phyloP scores from a whole-genome alignment of 1,140 invertebrate genomes.

The Pogonognathellus flavescens region DNA sequence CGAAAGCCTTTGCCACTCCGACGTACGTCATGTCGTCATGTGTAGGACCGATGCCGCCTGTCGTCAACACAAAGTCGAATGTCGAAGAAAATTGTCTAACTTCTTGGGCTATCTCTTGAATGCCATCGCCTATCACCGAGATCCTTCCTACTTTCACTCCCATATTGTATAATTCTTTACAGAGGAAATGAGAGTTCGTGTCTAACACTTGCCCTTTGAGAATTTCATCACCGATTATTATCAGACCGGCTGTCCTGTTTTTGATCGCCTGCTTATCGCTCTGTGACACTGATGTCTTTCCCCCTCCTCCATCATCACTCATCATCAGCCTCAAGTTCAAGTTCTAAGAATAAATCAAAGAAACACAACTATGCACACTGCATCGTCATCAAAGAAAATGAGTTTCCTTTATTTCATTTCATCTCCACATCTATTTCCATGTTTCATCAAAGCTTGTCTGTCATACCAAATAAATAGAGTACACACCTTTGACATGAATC shows the following conservation, averaged over 20 bases:
- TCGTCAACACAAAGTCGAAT: conserved; percentile 80
- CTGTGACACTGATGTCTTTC: background rate
- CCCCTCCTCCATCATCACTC: conserved; percentile 18
- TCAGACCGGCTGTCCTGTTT: conserved; percentile 70
- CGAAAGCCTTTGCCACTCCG: conserved; percentile 82
- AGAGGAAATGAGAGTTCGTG: conserved; percentile 81
- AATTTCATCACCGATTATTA: conserved; percentile 88
- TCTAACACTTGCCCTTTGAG: conserved; percentile 84
- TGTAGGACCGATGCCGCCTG: conserved; percentile 86
- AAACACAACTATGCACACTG: background rate
- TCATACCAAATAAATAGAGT: too few species aligned
- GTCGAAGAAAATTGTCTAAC: conserved; percentile 76
- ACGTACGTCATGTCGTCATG: conserved; percentile 89
- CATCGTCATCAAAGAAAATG: too few species aligned
- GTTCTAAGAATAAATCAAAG: conserved; percentile 43
- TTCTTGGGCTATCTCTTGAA: conserved; percentile 80
- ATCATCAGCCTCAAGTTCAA: conserved; percentile 47
- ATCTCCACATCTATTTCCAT: too few species aligned
- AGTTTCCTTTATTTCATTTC: too few species aligned
- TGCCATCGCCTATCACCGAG: conserved; percentile 79
- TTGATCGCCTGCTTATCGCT: background rate
- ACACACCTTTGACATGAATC: too few species aligned
- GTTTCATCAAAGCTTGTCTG: too few species aligned
- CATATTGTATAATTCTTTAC: conserved; percentile 76
- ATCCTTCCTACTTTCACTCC: conserved; percentile 81